Base-by-base conservation (phyloP, 1,140 invertebrate species). In the Ladona fulva region DNA sequence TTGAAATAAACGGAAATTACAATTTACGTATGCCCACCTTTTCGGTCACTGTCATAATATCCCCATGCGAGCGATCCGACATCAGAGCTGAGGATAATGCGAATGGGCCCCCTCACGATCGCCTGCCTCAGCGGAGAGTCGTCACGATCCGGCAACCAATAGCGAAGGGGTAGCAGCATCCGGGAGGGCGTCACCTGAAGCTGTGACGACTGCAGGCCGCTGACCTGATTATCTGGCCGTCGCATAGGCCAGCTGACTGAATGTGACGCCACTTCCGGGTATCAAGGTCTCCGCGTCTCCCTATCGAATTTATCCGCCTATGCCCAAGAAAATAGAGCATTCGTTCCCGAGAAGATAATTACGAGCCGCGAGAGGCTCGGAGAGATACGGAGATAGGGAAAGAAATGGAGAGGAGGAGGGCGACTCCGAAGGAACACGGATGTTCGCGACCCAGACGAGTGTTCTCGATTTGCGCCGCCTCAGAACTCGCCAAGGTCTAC, bases 211-310 rank as follows among this genome's bases (percentile, higher is more conserved):
- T 19, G 52, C 52, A 25, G 74, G 74, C 74, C 74, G 74, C 74
- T 75, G 74, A 75, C 74, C 74, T 75, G 74, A 75, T 75, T 75
- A 66, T 66, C 52, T 66, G 16, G 52, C 12, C 52, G 52, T 22
- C 52, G 52, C 52, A 66, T 66, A 66, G n/a, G 24, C 74, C 74
- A 25, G 24, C 24, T 75, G 74, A 75, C 74, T 75, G 74, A 66
- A 66, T 66, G 52, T 66, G 52, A 42, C 74, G 74, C 74, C 24
- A 42, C 74, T 75, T 75, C 74, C 74, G 74, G 74, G 74, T 75
- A 25, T 75, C 14, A 75, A 75, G 74, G 74, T 75, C 74, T 75
- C 24, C 52, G 52, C 52, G 52, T 16, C 52, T 66, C 52, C 52
- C 52, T 66, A 66, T 66, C 52, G n/a, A 66, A 66, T 66, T 66